Evolutionary conservation across 2,113 vertebrate genomes (phyloP).

Genomic region (Trogon melanurus): DNA sequence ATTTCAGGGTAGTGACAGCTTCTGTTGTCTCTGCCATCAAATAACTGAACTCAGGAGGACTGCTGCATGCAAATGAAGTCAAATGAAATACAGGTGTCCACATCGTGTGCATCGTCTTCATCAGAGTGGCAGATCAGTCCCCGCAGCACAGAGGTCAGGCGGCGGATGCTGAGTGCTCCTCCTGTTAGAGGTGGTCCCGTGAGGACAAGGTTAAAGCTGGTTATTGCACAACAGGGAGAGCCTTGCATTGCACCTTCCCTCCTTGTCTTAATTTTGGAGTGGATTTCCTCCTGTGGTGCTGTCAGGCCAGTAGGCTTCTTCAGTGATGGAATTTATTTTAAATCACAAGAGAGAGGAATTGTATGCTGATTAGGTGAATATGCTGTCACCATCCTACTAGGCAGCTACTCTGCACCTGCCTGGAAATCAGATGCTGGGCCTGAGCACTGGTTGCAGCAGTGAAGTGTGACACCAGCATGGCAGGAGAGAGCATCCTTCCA

Average conservation of each 20-base stretch:
- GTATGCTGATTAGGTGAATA: background rate
- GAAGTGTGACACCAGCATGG: background rate
- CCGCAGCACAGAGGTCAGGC: background rate
- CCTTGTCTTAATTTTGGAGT: background rate
- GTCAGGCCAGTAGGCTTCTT: background rate
- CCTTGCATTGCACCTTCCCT: background rate
- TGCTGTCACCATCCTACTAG: background rate
- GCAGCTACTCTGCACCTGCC: background rate
- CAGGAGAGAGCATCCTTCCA: background rate
- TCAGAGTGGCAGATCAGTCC: background rate
- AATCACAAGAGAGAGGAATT: background rate
- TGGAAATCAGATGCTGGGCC: background rate
- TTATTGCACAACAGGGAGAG: background rate
- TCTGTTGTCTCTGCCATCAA: conserved; percentile 18
- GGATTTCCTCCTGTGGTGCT: background rate
- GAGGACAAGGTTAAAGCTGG: background rate
- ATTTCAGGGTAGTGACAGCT: conserved; percentile 35
- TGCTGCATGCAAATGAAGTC: conserved; percentile 30
- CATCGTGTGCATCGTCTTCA: background rate
- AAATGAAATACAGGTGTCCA: background rate
- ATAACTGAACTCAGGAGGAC: background rate
- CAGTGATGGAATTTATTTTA: background rate
- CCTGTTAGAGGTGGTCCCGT: rapidly evolving
- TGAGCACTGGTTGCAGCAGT: background rate
- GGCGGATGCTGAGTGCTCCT: background rate